Base-by-base conservation (phyloP, 1,140 invertebrate species). In the Liolophura sinensis region DNA sequence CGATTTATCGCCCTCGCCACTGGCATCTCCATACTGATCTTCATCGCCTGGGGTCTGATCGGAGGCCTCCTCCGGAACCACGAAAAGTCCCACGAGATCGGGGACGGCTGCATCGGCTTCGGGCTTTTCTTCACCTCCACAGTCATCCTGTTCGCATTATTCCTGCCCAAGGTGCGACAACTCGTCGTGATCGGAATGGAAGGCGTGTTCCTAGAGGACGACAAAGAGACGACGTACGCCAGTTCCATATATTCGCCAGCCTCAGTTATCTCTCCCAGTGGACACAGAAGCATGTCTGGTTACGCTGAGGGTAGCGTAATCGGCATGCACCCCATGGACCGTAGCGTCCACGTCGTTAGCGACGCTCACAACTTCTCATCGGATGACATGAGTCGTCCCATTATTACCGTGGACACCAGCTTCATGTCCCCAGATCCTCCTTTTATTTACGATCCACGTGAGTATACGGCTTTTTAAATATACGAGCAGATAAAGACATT, bases 61-160 rank as follows among this genome's bases (percentile, higher is more conserved):
- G 94, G 75, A 57, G 88, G 92, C 1, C 90, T 92, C 0, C 89
- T 89, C 46, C 91, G 68, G 47, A 67, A 80, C 18, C 89, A 91
- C 66, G 64, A 60, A 9, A 71, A 72, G 58, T 71, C 74, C 22
- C 89, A 91, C 58, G 78, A 81, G 59, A 81, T 75, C 73, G 76
- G 76, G 4, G 94, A 96, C 79, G 93, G 92, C 0, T 94, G 93
- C 84, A 87, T 95, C 0, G 93, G 92, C 0, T 94, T 93, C 75
- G 95, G 94, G 0, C 85, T 96, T 20, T 88, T 95, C 15, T 88
- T 90, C 40, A 94, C 92, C 11, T 90, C 93, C 40, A 88, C 91
- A 1, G 88, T 94, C 12, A 90, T 95, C 15, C 94, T 97, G 80
- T 87, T 95, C 56, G 89, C 94, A 14, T 96, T 97, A 93, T 97